phyloP scores from a whole-genome alignment of 23 tunicate species.

The Pegea sp. region DNA sequence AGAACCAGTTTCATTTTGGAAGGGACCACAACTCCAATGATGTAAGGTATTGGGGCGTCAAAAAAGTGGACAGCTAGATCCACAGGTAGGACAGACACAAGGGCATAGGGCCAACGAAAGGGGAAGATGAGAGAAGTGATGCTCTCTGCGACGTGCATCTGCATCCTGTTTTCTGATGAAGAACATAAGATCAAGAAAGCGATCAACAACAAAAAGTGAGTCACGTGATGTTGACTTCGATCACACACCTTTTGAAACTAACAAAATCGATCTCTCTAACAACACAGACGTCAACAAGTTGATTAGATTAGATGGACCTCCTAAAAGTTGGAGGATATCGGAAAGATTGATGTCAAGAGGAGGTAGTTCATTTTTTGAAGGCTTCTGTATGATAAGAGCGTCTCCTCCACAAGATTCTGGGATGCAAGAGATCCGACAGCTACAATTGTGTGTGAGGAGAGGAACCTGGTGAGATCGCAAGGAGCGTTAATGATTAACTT shows the following conservation, averaged over 20 bases:
- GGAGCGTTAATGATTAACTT: no score
- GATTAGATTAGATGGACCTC: conserved; percentile 51
- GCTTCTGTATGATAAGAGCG: conserved; percentile 46
- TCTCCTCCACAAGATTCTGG: conserved; percentile 5
- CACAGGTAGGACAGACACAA: conserved; percentile 48
- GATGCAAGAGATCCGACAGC: conserved; percentile 27
- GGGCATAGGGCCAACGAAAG: conserved; percentile 64
- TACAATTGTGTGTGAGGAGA: conserved; percentile 17
- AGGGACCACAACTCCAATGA: conserved; percentile 43
- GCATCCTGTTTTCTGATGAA: conserved; percentile 23
- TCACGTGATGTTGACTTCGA: no score
- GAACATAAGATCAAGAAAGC: not conserved
- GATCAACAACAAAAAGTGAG: no score
- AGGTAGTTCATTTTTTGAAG: conserved; percentile 26
- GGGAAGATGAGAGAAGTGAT: conserved; percentile 71
- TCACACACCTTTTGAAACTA: conserved; percentile 54
- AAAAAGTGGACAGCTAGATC: conserved; percentile 41
- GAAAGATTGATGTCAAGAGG: conserved; percentile 44
- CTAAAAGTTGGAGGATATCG: conserved; percentile 17
- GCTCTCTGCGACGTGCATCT: conserved; percentile 47
- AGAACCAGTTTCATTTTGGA: conserved; percentile 18
- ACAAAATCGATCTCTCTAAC: conserved; percentile 48
- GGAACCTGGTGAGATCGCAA: conserved; percentile 13
- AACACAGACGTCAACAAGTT: conserved; percentile 40
- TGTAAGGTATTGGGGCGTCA: conserved; percentile 91